Base-by-base conservation (phyloP, 2,888 invertebrate species). In the Glyphotaelius pellucidus region DNA sequence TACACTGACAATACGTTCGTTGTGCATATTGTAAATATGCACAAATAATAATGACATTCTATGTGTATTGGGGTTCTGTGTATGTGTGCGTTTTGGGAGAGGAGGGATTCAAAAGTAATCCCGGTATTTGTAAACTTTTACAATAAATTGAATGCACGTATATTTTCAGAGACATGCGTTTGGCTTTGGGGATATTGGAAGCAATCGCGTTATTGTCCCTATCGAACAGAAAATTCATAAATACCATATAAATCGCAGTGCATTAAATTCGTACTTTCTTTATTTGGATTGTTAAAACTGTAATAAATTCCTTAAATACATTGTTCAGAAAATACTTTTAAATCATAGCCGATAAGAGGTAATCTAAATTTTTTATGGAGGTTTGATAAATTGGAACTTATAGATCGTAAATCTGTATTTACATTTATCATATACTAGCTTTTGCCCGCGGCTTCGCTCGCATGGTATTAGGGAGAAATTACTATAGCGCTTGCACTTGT, bases 51-150 rank as follows among this genome's bases (percentile, higher is more conserved):
- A 19, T 81, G 52, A 67, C 79, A 84, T n/a, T 9, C 4, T 47
- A 47, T 32, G 30, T 35, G 86, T 42, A 35, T 85, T 38, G 7
- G 42, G 25, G 38, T 38, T n/a, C 67, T 32, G 19, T 31, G 32
- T 12, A 42, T 85, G 90, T 87, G 80, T 86, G 85, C 87, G 86
- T 67, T 87, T 90, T 87, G 80, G 47, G 42, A 80, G 67, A 81
- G 89, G 90, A 90, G 90, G 90, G 92, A 83, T 89, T 84, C 47
- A 83, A 90, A 90, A 92, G 89, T 92, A 90, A 92, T 92, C 92
- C 89, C 84, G 30, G 89, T 88, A 92, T 92, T 88, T 90, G 31
- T 52, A 90, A 92, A 92, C 90, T 92, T 92, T 90, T 89, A 92
- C 92, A 89, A 92, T 92, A 92, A 92, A 92, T 92, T 90, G 47